Percentiles rank a stretch among this genome's conserved stretches.
Evolutionary conservation across 1,140 invertebrate genomes (phyloP).

Genomic region (Anadara kagoshimensis): DNA sequence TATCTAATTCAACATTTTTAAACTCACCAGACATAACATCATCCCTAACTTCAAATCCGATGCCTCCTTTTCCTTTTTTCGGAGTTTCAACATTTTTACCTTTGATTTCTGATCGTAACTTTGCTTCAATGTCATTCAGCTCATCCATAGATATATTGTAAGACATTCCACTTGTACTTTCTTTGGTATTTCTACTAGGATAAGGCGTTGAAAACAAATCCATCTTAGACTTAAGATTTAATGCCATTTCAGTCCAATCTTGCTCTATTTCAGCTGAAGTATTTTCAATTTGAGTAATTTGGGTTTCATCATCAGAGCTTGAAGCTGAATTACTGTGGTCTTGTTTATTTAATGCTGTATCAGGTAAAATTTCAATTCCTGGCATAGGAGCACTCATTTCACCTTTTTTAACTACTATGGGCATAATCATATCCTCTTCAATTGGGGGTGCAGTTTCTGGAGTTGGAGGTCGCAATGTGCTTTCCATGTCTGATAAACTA

Average conservation of each 20-base stretch:
- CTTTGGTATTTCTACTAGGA: conserved; percentile 46
- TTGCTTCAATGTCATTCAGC: conserved; percentile 45
- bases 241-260: conserved; percentile 12
- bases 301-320: conserved; percentile 11
- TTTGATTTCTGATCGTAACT: conserved; percentile 43
- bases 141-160: conserved; percentile 56
- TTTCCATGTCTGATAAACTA: conserved; percentile 41
- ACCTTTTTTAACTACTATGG: conserved; percentile 21
- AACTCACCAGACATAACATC: conserved; percentile 53
- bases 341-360: conserved; percentile 33
- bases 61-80: conserved; percentile 38
- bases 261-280: conserved; percentile 28
- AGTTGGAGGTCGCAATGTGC: conserved; percentile 10
- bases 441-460: conserved; percentile 27
- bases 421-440: conserved; percentile 42
- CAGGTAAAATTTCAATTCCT: conserved; percentile 15
- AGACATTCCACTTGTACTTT: conserved; percentile 41
- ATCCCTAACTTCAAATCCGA: conserved; percentile 62
- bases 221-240: conserved; percentile 40
- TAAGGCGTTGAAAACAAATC: conserved; percentile 45
- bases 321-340: conserved; percentile 8
- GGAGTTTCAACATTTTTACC: neutral
- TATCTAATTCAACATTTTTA: conserved; percentile 29
- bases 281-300: conserved; percentile 20
- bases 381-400: neutral